phyloP scores from a whole-genome alignment of 2,113 vertebrate species.

The Morone saxatilis region DNA sequence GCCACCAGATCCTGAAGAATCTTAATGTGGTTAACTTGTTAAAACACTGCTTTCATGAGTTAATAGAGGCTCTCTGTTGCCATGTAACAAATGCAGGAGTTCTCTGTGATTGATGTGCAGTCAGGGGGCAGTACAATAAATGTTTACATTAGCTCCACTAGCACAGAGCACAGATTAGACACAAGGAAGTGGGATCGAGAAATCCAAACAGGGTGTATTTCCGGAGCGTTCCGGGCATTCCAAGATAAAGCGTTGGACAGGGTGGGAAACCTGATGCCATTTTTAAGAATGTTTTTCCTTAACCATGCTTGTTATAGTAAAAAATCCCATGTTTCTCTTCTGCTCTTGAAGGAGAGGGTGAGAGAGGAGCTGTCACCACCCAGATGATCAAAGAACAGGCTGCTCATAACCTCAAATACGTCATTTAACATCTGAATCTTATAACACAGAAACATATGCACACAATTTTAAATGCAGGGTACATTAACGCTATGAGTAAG shows the following conservation, averaged over 20 bases:
- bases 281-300: conserved; percentile 70
- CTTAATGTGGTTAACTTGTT: conserved; percentile 75
- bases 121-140: conserved; percentile 68
- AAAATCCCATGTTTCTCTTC: conserved; percentile 47
- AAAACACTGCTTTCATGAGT: conserved; percentile 68
- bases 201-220: conserved; percentile 75
- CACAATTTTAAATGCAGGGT: conserved; percentile 26
- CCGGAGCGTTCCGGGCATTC: conserved; percentile 72
- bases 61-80: conserved; percentile 60
- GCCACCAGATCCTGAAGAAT: conserved; percentile 70
- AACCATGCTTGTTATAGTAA: conserved; percentile 60
- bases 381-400: conserved; percentile 72
- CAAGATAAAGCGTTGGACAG: conserved; percentile 71
- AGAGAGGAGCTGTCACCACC: conserved; percentile 63
- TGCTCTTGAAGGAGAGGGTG: conserved; percentile 42
- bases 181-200: conserved; percentile 73
- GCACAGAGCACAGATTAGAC: conserved; percentile 66
- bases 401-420: conserved; percentile 36
- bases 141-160: conserved; percentile 76
- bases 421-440: conserved; percentile 75
- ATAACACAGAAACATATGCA: conserved; percentile 52
- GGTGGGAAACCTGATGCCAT: conserved; percentile 75
- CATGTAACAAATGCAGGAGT: conserved; percentile 39
- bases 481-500: conserved; percentile 18
- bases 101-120: conserved; percentile 70